A percentile compares a stretch with the other conserved stretches of the same genome.
Evolutionary conservation across 2,888 invertebrate species (phyloP).

Genomic region (Hirtodrosophila alboralis): DNA sequence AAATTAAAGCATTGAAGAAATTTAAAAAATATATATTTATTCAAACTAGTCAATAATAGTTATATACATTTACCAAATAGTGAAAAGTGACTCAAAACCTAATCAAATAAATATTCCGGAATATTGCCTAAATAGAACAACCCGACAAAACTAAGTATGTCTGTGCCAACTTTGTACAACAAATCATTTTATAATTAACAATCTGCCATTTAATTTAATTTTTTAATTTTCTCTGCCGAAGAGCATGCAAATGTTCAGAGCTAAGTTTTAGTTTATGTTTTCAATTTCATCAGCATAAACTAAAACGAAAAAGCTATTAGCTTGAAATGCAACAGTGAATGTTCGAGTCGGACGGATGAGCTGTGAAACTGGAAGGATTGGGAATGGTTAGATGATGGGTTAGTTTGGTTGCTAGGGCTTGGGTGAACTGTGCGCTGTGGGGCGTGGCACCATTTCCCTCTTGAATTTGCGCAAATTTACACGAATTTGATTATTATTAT

Average conservation of each 20-base stretch:
- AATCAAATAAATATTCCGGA: too few relatives aligned
- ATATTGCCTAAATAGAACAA: too few relatives aligned
- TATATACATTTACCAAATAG: too few relatives aligned
- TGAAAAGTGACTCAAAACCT: too few relatives aligned
- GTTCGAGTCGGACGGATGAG: conserved; percentile 35
- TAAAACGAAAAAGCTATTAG: conserved; percentile 70
- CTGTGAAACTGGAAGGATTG: not conserved
- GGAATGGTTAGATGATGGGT: too few relatives aligned
- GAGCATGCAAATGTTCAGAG: conserved; percentile 37
- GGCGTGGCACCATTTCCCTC: conserved; percentile 67
- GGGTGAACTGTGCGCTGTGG: not conserved
- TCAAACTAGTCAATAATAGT: too few relatives aligned
- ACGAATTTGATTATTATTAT: conserved; percentile 79
- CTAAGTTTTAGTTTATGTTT: conserved; percentile 51
- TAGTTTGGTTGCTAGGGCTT: not conserved
- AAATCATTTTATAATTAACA: too few relatives aligned
- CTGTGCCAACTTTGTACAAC: too few relatives aligned
- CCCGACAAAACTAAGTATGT: too few relatives aligned
- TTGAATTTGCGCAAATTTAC: conserved; percentile 77
- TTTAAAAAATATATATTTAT: too few relatives aligned
- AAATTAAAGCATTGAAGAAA: too few relatives aligned
- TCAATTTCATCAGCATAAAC: conserved; percentile 61
- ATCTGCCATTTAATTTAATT: not conserved
- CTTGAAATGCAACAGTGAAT: conserved; percentile 47
- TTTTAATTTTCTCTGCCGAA: conserved; percentile 1